Evolutionary conservation across 2,113 vertebrate species (phyloP).

Genomic region (Gallinago jamesoni): DNA sequence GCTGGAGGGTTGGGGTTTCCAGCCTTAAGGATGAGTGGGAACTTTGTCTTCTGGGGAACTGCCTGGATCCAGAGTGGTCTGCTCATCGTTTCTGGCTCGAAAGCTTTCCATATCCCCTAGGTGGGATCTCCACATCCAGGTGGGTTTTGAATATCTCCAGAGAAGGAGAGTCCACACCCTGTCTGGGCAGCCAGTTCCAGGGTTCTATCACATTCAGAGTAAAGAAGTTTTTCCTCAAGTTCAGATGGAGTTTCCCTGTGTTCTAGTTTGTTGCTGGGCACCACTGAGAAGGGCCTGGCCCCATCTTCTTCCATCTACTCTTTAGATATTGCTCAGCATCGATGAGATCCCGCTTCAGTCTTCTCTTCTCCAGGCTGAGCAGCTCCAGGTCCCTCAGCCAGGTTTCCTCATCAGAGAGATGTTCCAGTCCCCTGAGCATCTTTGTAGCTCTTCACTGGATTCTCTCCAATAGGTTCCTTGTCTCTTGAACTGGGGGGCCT

Average conservation of each 20-base stretch:
- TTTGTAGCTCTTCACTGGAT: neutral
- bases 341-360: neutral
- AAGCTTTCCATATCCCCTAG: accelerated
- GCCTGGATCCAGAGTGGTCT: neutral
- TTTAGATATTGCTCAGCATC: neutral
- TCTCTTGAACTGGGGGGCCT: neutral
- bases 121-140: neutral
- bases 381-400: neutral
- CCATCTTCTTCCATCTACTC: neutral
- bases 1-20: neutral
- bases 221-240: neutral
- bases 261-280: neutral
- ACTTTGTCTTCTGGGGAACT: neutral
- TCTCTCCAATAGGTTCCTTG: neutral
- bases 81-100: accelerated
- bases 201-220: neutral
- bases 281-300: neutral
- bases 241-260: neutral
- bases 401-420: neutral
- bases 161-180: neutral
- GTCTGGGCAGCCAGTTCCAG: neutral
- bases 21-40: neutral
- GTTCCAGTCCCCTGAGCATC: neutral
- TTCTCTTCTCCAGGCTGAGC: neutral
- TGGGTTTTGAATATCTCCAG: neutral